Evolutionary conservation across 2,113 vertebrate genomes (phyloP), one percentile per base, ranked within the genome.

Genomic region (Glaucomys volans): DNA sequence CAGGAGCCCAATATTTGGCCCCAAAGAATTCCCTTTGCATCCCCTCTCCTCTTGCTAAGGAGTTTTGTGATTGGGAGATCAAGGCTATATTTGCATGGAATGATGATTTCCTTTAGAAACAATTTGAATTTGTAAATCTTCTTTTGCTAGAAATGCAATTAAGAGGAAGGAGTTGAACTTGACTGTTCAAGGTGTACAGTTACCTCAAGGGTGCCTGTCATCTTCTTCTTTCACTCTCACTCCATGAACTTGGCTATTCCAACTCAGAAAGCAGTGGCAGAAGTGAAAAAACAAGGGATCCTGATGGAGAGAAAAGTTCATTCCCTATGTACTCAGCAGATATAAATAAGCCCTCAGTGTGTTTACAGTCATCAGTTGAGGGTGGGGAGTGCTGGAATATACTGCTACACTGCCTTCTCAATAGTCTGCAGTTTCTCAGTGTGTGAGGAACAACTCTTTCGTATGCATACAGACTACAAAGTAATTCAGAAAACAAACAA

Each of bases 171-270:
- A 17, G 59, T 17, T 50, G 30, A 82, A 47, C 4, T 42, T 72
- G 17, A 42, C 12, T 57, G 22, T 24, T 79, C 30, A 18, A 20
- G 69, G 32, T 30, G 18, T 77, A 72, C 84, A 20, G 28, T 47
- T 79, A 2, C 52, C 12, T 42, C 17, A 57, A 8, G 50, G 8
- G 4, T 24, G 44, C 40, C 69, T 4, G 1, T 89, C 28, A 20
- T 54, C 10, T n/a, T 26, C 20, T 35, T n/a, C n/a, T 35, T 13
- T 26, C 0, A 1, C 4, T 18, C 22, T 7, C 0, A 16, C 7
- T 44, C 42, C 28, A 26, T n/a, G 30, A 66, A 52, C 30, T 42
- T n/a, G 40, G 14, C 16, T 2, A 30, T 81, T 40, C 40, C 24
- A 81, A 24, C 11, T 0, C 17, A 57, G 59, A 20, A 54, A 24